A percentile compares a stretch with the other conserved stretches of the same genome.
Conservation (phyloP, 2,797 vertebrate species). For the Chromis chromis region DNA sequence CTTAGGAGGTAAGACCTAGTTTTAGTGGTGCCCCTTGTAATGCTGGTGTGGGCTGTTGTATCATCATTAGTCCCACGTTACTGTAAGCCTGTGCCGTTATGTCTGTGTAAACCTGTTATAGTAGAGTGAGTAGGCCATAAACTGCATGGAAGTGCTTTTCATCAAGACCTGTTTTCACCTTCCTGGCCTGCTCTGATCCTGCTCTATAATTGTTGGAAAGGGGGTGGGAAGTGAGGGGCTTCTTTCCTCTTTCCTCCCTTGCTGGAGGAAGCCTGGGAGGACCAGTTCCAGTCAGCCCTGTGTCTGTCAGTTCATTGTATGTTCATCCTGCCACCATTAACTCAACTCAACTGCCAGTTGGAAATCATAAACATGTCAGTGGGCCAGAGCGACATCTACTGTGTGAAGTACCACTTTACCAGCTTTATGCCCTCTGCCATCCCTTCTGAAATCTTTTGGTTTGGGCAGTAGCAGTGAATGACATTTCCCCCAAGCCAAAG, state of each 20-base stretch:
- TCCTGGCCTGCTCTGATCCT: conserved; percentile 62
- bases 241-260: conserved; percentile 68
- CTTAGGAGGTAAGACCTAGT: neutral
- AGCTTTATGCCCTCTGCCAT: conserved; percentile 38
- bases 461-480: conserved; percentile 80
- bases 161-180: conserved; percentile 75
- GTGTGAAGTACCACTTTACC: conserved; percentile 44
- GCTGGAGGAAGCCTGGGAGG: conserved; percentile 70
- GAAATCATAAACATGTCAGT: conserved; percentile 78
- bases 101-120: conserved; percentile 19
- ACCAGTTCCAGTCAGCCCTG: conserved; percentile 12
- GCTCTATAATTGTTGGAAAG: conserved; percentile 47
- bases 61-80: conserved; percentile 19
- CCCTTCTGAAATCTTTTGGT: conserved; percentile 62
- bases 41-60: conserved; percentile 3
- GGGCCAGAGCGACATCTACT: conserved; percentile 61
- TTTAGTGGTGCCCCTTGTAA: neutral
- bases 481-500: conserved; percentile 72
- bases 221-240: neutral
- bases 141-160: conserved; percentile 77
- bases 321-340: conserved; percentile 72
- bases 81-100: conserved; percentile 22
- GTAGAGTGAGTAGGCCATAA: conserved; percentile 45
- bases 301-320: conserved; percentile 62
- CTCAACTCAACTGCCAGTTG: conserved; percentile 60